A percentile compares a stretch with the other conserved stretches of the same genome.
Evolutionary conservation across 2,113 vertebrate genomes (phyloP).

Genomic region (Saguinus midas): DNA sequence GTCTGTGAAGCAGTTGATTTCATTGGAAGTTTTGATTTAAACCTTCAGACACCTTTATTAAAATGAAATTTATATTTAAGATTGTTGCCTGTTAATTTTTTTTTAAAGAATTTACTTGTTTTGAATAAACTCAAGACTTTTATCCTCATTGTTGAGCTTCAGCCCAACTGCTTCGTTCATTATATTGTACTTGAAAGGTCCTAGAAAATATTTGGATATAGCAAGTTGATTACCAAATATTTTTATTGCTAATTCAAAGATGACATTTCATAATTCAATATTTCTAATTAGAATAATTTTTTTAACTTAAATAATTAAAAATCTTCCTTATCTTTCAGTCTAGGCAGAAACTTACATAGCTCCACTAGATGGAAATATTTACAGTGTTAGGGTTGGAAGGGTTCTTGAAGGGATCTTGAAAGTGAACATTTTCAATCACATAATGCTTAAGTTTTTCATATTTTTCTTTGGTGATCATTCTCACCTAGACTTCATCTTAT

Average conservation of each 20-base stretch:
- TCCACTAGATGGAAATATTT: not conserved
- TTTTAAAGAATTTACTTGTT: not conserved
- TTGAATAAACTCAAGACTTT: not conserved
- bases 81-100: not conserved
- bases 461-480: not conserved
- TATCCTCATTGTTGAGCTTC: not conserved
- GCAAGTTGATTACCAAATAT: not conserved
- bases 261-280: not conserved
- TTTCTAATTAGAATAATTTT: not conserved
- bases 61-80: conserved; percentile 17
- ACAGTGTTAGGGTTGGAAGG: not conserved
- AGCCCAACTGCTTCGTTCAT: not conserved
- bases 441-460: not conserved
- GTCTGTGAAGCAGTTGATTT: not conserved
- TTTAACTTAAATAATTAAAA: not conserved
- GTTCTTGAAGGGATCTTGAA: not conserved
- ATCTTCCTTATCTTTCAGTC: not conserved
- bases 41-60: not conserved
- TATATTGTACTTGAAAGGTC: not conserved
- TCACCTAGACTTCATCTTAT: not conserved
- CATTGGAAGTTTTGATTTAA: not conserved
- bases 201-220: not conserved
- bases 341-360: not conserved
- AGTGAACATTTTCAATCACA: not conserved
- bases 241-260: not conserved